Percentiles rank a stretch among this genome's conserved stretches.
Evolutionary conservation across 1,140 invertebrate genomes (phyloP).

Genomic region (Papilio helenus): DNA sequence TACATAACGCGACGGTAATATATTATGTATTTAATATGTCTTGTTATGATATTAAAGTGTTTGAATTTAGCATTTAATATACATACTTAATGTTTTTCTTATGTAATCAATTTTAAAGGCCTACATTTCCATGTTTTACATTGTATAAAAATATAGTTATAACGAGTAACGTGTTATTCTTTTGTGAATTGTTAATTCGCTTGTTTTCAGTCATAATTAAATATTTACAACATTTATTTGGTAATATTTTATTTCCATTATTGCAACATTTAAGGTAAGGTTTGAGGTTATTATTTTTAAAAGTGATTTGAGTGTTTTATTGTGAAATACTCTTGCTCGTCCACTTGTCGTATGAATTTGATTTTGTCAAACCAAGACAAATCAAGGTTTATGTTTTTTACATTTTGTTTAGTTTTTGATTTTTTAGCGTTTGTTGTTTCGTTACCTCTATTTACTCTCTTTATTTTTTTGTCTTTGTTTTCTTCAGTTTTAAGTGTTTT

Average conservation of each 20-base stretch:
- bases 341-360: conserved; percentile 57
- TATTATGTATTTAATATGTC: not conserved
- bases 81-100: not conserved
- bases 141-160: not conserved
- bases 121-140: not conserved
- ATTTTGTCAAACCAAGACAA: conserved; percentile 66
- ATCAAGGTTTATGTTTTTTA: conserved; percentile 43
- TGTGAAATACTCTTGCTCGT: conserved; percentile 53
- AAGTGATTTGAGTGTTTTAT: not conserved
- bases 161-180: not conserved
- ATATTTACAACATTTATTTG: not conserved
- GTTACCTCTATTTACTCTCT: not conserved
- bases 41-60: not conserved
- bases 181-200: not conserved
- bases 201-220: not conserved
- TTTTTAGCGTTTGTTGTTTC: conserved; percentile 31
- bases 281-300: not conserved
- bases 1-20: not conserved
- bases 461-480: not conserved
- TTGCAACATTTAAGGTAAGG: not conserved
- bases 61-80: not conserved
- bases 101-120: conserved; percentile 1
- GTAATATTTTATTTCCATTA: not conserved
- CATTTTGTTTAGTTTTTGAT: conserved; percentile 34
- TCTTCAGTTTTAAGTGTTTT: not conserved